Evolutionary conservation across 2,113 vertebrate species (phyloP).

Genomic region (Phrynosoma blainvillii): DNA sequence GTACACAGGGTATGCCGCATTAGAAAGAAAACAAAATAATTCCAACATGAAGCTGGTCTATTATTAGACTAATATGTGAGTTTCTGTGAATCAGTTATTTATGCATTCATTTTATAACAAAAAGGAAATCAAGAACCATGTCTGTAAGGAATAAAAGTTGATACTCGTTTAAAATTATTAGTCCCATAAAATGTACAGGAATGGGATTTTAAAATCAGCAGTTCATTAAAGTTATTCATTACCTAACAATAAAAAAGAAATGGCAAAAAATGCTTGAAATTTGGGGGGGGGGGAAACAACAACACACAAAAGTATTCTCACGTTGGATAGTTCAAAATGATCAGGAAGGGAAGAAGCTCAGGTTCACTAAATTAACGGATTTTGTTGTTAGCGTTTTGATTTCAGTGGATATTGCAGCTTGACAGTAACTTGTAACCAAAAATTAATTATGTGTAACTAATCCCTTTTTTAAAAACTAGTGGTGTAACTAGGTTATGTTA

Average conservation of each 20-base stretch:
- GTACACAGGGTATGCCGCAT: too few species aligned
- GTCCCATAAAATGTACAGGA: background rate
- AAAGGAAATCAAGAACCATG: background rate
- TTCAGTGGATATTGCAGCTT: background rate
- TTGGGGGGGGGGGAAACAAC: too few species aligned
- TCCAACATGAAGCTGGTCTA: background rate
- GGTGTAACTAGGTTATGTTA: too few species aligned
- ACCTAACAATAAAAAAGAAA: background rate
- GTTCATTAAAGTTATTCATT: background rate
- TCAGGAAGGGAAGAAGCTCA: background rate
- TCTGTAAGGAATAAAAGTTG: background rate
- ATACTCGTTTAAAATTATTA: background rate
- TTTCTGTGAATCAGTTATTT: accelerated
- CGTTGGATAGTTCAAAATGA: background rate
- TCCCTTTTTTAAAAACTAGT: too few species aligned
- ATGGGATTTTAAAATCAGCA: background rate
- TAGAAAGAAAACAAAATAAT: background rate
- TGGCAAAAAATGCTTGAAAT: background rate
- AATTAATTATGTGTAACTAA: background rate
- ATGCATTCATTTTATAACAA: accelerated
- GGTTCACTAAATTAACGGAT: background rate
- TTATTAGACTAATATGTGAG: accelerated
- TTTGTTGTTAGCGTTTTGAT: background rate
- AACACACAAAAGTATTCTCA: background rate
- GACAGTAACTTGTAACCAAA: background rate